Evolutionary conservation across 37 sponge, comb jelly and placozoan species (phyloP).

Genomic region (Corticium candelabrum): DNA sequence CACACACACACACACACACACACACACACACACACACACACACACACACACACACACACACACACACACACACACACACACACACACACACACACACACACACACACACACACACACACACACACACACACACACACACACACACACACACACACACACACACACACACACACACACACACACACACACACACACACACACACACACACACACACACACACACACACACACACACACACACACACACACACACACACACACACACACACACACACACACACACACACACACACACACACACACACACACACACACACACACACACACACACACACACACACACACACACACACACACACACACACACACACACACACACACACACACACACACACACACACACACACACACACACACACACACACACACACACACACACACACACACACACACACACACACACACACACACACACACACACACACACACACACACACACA

Average conservation of each 20-base stretch:
- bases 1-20: slow-evolving; percentile 57
- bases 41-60: slow-evolving; percentile 35
- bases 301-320: slow-evolving; percentile 25
- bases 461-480: slow-evolving; percentile 1
- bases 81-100: slow-evolving; percentile 25
- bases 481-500: slow-evolving; percentile 35
- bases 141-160: slow-evolving; percentile 59
- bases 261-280: slow-evolving; percentile 35
- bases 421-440: slow-evolving; percentile 2
- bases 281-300: slow-evolving; percentile 30
- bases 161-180: not conserved
- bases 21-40: slow-evolving; percentile 1
- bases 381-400: not conserved
- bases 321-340: slow-evolving; percentile 37
- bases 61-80: slow-evolving; percentile 30
- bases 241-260: slow-evolving; percentile 1
- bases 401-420: slow-evolving; percentile 58
- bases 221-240: slow-evolving; percentile 57
- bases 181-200: slow-evolving; percentile 58
- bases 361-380: slow-evolving; percentile 59
- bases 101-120: slow-evolving; percentile 37
- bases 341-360: not conserved
- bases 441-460: slow-evolving; percentile 57
- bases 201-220: slow-evolving; percentile 2
- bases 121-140: not conserved